Percentiles rank a stretch among this genome's conserved stretches.
These are phyloP conservation scores for Columba janthina DNA, from an alignment of 2,113 vertebrate species.

Conservation along the genomic window DNA sequence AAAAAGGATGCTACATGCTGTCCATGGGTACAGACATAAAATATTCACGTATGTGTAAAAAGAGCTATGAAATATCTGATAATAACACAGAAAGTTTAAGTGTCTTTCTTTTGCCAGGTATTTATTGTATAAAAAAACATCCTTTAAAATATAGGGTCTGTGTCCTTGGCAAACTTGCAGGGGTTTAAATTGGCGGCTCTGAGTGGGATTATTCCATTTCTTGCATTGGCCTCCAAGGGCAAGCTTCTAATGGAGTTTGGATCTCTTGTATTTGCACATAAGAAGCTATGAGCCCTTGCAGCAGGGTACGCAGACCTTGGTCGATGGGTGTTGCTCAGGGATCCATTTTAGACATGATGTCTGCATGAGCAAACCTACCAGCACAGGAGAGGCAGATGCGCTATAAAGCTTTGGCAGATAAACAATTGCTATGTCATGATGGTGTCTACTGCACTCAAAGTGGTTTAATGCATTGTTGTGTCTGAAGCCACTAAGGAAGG, in stretches of 20 bases:
- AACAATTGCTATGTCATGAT: background rate
- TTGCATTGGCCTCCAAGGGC: background rate
- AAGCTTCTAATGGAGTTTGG: background rate
- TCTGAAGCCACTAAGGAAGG: background rate
- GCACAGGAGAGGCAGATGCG: background rate
- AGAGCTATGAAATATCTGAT: background rate
- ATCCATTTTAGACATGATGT: background rate
- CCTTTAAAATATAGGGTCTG: background rate
- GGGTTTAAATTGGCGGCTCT: background rate
- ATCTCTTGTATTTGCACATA: fast-evolving
- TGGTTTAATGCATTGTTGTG: background rate
- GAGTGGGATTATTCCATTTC: background rate
- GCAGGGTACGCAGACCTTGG: background rate
- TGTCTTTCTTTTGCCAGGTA: background rate
- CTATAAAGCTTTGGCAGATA: background rate
- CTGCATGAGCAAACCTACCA: background rate
- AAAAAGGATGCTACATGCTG: background rate
- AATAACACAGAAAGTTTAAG: background rate
- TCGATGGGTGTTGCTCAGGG: background rate
- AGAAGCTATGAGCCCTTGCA: background rate
- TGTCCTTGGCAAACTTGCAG: background rate
- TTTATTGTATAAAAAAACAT: background rate
- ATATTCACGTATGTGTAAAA: background rate
- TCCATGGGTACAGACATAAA: background rate
- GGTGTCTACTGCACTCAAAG: background rate